Evolutionary conservation across 1,140 invertebrate genomes (phyloP).

Genomic region (Drosophila quadrilineata): DNA sequence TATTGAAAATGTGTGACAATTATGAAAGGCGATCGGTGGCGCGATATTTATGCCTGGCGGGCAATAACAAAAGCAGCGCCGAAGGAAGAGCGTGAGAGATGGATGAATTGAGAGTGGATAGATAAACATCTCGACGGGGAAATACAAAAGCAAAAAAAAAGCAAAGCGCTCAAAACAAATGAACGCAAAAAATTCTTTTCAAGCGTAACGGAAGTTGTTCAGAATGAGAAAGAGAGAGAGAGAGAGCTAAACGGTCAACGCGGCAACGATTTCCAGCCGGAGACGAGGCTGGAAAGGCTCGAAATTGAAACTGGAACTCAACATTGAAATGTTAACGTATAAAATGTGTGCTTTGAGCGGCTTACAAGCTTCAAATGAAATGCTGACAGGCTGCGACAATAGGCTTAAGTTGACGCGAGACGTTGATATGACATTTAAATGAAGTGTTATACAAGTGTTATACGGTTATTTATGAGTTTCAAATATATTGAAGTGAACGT

Average conservation of each 20-base stretch:
- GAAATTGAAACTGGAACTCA: slow-evolving; percentile 26
- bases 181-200: slow-evolving; percentile 66
- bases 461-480: too few species aligned
- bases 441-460: too few species aligned
- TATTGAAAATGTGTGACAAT: slow-evolving; percentile 69
- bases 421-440: too few species aligned
- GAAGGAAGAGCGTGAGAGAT: slow-evolving; percentile 10
- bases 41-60: slow-evolving; percentile 51
- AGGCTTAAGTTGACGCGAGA: slow-evolving; percentile 3
- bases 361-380: background rate
- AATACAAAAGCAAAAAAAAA: slow-evolving; percentile 40
- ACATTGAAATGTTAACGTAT: too few species aligned
- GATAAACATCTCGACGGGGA: slow-evolving; percentile 64
- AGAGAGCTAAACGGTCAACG: slow-evolving; percentile 70
- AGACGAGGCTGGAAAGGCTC: background rate
- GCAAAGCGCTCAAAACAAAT: slow-evolving; percentile 57
- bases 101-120: slow-evolving; percentile 17
- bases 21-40: slow-evolving; percentile 64
- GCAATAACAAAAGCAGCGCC: slow-evolving; percentile 58
- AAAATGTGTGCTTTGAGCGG: too few species aligned
- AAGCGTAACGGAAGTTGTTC: slow-evolving; percentile 68
- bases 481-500: too few species aligned
- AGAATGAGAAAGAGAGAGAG: too few species aligned
- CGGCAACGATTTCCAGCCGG: slow-evolving; percentile 11
- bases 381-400: slow-evolving; percentile 4